These are phyloP conservation scores for Enteromius argenteus DNA, from an alignment of 2,797 vertebrate genomes.

Conservation along the genomic window DNA sequence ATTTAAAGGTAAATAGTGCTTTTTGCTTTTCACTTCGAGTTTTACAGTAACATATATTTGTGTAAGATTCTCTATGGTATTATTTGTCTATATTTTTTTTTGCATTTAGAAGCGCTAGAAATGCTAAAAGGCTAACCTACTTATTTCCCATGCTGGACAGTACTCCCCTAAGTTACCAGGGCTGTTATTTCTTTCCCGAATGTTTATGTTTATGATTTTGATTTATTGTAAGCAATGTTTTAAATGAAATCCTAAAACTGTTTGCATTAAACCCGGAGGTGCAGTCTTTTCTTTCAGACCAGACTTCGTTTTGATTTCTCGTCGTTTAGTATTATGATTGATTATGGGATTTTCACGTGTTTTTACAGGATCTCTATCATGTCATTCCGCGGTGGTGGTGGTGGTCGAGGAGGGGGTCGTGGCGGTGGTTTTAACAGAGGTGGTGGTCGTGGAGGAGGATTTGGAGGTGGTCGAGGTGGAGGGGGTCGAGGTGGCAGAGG, in stretches of 20 bases:
- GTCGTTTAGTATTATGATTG: background rate
- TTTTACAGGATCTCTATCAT: conserved; percentile 64
- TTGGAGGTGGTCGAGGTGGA: conserved; percentile 82
- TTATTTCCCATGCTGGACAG: background rate
- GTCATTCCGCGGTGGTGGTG: conserved; percentile 86
- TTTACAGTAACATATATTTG: background rate
- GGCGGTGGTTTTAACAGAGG: conserved; percentile 68
- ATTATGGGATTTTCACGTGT: background rate
- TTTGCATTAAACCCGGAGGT: background rate
- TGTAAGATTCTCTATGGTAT: background rate
- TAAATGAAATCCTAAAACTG: background rate
- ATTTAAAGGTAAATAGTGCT: background rate
- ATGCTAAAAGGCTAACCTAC: background rate
- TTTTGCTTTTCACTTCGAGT: background rate
- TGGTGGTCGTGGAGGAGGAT: conserved; percentile 74
- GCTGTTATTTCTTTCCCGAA: background rate
- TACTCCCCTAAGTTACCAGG: background rate
- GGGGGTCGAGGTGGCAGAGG: conserved; percentile 88
- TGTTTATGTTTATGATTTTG: background rate
- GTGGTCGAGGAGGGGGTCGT: conserved; percentile 72
- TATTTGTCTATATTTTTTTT: background rate
- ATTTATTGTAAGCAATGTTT: background rate
- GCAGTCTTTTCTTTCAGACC: background rate
- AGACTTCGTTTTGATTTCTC: background rate
- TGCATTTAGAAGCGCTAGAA: background rate